phyloP scores from a whole-genome alignment of 2,797 vertebrate genomes.

The Danio kyathit region DNA sequence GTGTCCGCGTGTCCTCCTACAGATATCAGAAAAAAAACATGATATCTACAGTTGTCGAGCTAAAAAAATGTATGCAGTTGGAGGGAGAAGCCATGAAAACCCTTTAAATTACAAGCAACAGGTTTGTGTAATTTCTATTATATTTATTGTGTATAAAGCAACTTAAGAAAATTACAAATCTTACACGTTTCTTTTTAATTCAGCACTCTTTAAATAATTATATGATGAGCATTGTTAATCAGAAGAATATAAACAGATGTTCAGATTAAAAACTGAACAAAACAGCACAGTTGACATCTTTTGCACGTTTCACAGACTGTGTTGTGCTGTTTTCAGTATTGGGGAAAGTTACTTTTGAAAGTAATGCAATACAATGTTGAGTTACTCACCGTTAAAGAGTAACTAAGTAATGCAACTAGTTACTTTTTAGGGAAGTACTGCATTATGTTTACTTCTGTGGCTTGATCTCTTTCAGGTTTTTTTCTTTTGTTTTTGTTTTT shows the following conservation, averaged over 20 bases:
- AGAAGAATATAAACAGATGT: neutral
- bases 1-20: conserved; percentile 49
- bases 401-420: no score
- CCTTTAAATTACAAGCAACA: neutral
- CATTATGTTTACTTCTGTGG: no score
- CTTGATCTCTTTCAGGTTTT: no score
- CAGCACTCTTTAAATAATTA: neutral
- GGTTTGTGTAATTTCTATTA: neutral
- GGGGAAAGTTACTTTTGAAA: no score
- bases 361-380: no score
- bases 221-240: neutral
- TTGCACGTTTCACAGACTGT: neutral
- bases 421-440: no score
- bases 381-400: no score
- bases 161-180: no score
- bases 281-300: neutral
- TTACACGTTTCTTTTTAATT: neutral
- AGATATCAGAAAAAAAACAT: conserved; percentile 9
- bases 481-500: no score
- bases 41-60: conserved; percentile 2
- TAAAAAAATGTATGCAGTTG: neutral
- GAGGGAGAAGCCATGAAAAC: neutral
- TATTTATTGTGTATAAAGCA: no score
- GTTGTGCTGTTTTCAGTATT: neutral
- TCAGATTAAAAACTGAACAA: conserved; percentile 25